phyloP scores from a whole-genome alignment of 2,113 vertebrate species.

The Nesoenas mayeri region DNA sequence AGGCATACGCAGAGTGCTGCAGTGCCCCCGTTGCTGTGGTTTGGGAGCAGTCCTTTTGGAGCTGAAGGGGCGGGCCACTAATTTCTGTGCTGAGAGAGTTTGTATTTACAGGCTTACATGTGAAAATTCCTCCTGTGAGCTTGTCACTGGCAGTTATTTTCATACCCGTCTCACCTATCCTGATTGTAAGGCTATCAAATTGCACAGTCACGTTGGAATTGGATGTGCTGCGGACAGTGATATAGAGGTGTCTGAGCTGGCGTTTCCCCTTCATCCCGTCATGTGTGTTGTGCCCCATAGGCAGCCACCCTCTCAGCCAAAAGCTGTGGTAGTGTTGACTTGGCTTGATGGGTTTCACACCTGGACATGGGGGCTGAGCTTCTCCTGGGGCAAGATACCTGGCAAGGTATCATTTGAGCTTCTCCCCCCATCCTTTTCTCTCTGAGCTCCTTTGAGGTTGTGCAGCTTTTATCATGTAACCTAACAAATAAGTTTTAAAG shows the following conservation, averaged over 20 bases:
- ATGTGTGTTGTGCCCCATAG: rapidly evolving
- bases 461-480: background rate
- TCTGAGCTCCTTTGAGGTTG: background rate
- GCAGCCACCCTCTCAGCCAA: background rate
- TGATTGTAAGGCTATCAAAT: background rate
- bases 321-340: background rate
- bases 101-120: background rate
- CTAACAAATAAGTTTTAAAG: background rate
- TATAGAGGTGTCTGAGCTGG: background rate
- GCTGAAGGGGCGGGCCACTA: background rate
- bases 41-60: background rate
- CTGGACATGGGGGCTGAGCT: background rate
- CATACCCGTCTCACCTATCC: background rate
- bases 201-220: background rate
- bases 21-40: rapidly evolving
- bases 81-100: background rate
- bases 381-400: background rate
- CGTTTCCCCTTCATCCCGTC: background rate
- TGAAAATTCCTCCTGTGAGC: background rate
- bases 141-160: background rate
- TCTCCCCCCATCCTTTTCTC: background rate
- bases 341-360: background rate
- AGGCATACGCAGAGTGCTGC: background rate
- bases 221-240: background rate
- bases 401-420: background rate